phyloP scores from a whole-genome alignment of 2,113 vertebrate genomes.

The Barnardius zonarius region DNA sequence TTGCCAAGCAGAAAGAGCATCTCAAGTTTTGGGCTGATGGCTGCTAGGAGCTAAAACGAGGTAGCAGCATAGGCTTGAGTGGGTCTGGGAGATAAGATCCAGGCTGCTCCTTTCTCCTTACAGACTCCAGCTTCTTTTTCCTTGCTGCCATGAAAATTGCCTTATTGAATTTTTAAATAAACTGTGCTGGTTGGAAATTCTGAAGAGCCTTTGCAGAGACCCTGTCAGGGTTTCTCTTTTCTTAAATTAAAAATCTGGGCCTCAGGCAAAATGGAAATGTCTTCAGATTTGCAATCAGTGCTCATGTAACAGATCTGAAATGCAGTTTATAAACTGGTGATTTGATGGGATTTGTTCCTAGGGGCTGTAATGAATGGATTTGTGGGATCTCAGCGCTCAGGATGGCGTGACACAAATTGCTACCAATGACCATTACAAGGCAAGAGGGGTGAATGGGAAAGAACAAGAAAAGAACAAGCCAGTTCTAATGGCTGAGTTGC shows the following conservation, averaged over 20 bases:
- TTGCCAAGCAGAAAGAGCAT: not conserved
- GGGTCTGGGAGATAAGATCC: not conserved
- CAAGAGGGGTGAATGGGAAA: not conserved
- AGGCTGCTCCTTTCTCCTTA: not conserved
- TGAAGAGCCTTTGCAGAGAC: conserved; percentile 66
- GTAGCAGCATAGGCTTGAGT: not conserved
- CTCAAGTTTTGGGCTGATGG: not conserved
- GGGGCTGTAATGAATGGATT: not conserved
- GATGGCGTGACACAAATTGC: not conserved
- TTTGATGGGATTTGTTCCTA: conserved; percentile 45
- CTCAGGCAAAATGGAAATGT: conserved; percentile 68
- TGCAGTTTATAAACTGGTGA: conserved; percentile 28
- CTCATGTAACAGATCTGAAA: conserved; percentile 67
- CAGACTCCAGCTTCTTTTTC: conserved; percentile 1
- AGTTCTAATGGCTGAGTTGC: not conserved
- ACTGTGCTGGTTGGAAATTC: conserved; percentile 67
- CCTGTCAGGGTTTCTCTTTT: conserved; percentile 40
- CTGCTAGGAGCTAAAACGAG: not conserved
- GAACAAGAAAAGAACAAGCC: not conserved
- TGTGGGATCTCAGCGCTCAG: not conserved
- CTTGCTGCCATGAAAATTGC: conserved; percentile 69
- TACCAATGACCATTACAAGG: not conserved
- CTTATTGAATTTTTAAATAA: conserved; percentile 79
- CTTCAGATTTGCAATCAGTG: conserved; percentile 73
- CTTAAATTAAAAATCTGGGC: conserved; percentile 73